Evolutionary conservation across 92 coral and sea anemone genomes (phyloP).

Genomic region (Parazoanthus darwini): DNA sequence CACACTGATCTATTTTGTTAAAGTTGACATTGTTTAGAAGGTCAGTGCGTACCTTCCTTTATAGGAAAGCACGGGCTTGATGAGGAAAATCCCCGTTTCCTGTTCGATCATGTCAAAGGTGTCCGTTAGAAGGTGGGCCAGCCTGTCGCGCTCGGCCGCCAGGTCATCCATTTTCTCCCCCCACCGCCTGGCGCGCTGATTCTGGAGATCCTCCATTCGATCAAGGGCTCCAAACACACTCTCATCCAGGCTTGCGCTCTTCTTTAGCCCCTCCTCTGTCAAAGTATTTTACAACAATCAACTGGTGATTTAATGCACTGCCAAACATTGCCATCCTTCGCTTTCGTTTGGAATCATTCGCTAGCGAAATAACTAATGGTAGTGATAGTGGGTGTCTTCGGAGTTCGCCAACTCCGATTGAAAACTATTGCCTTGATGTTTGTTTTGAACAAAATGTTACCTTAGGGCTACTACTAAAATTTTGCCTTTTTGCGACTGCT

Average conservation of each 20-base stretch:
- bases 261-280: conserved; percentile 75
- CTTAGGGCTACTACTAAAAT: too few relatives aligned
- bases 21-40: too few relatives aligned
- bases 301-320: not conserved
- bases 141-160: conserved; percentile 63
- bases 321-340: not conserved
- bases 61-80: conserved; percentile 90
- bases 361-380: not conserved
- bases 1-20: too few relatives aligned
- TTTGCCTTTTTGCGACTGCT: too few relatives aligned
- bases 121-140: conserved; percentile 76
- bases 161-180: conserved; percentile 85
- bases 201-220: conserved; percentile 86
- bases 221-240: conserved; percentile 72
- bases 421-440: too few relatives aligned
- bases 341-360: not conserved
- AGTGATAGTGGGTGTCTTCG: not conserved
- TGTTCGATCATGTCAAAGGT: conserved; percentile 85
- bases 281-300: not conserved
- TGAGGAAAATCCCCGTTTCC: conserved; percentile 93
- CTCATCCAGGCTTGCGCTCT: conserved; percentile 58
- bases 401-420: not conserved
- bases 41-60: conserved; percentile 64
- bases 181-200: conserved; percentile 85
- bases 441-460: too few relatives aligned